Conservation (phyloP, 2,797 vertebrate species). For the Crenuchus spilurus region DNA sequence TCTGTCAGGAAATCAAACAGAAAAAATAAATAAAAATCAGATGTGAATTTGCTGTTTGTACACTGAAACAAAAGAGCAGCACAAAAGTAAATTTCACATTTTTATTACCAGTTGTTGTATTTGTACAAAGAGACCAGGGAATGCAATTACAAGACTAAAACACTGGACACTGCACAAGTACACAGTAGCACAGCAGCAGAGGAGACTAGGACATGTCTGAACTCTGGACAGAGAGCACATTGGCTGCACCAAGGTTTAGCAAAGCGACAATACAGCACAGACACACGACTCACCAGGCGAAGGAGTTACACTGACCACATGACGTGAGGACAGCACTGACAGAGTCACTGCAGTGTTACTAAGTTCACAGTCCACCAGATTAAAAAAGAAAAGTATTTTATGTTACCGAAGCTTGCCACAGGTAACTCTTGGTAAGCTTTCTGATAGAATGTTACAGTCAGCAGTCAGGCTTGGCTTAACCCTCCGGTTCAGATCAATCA, state of each 20-base stretch:
- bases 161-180: conserved; percentile 31
- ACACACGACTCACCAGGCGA: conserved; percentile 36
- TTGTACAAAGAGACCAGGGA: conserved; percentile 66
- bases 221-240: conserved; percentile 11
- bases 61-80: conserved; percentile 16
- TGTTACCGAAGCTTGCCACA: neutral
- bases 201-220: neutral
- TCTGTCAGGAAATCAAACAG: neutral
- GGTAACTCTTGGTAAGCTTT: conserved; percentile 11
- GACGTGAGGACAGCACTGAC: conserved; percentile 34
- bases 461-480: conserved; percentile 32
- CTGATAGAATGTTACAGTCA: conserved; percentile 2
- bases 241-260: conserved; percentile 16
- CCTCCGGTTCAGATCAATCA: conserved; percentile 22
- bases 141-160: conserved; percentile 58
- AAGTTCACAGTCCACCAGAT: conserved; percentile 43
- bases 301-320: conserved; percentile 30
- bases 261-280: conserved; percentile 13
- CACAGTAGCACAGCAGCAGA: conserved; percentile 16
- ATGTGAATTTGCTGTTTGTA: neutral
- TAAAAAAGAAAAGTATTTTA: neutral
- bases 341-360: conserved; percentile 30
- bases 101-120: conserved; percentile 69
- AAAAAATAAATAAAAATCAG: neutral
- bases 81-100: conserved; percentile 73